Evolutionary conservation across 2,797 vertebrate genomes (phyloP), one percentile per base, ranked within the genome.

Genomic region (Lacerta bilineata): DNA sequence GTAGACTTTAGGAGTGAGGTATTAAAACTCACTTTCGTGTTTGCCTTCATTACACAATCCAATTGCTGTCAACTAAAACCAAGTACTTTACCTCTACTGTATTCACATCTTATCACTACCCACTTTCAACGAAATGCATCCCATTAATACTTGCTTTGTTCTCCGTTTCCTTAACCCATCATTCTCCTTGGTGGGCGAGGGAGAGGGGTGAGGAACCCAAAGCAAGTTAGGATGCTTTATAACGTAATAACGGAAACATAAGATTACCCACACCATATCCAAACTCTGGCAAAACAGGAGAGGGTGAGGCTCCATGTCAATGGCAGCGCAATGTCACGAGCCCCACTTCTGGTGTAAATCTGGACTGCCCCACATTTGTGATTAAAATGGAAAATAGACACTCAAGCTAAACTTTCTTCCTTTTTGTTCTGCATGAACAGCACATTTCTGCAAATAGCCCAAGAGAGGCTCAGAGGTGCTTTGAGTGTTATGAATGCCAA

Each of bases 401-500:
- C n/a, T n/a, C 23, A 82, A 27, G 64, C 25, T 81, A 87, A 82
- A 87, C 15, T 80, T 9, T 27, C 43, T 74, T 59, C 15, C 23
- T 39, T 82, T 68, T 43, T 55, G n/a, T 79, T 69, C 27, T 59
- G 55, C 27, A 41, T 43, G 39, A 64, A 64, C 29, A 46, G 61
- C 69, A 75, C 41, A 61, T 80, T 72, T 80, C 39, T 78, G 23
- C 69, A 89, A 75, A 85, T 66, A 85, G 59, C 72, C 27, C 4
- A 43, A n/a, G 55, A 69, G 17, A 85, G 29, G 18, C 69, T 84
- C 55, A 85, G 8, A 3, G n/a, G n/a, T 80, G 64, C 39, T 78
- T 33, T 50, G 13, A 83, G 33, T 41, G 27, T 10, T 18, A 69
- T 29, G 27, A 88, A 39, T 29, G 23, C 43, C 27, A n/a, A 77